Conservation (phyloP, 2,888 invertebrate species). For the Cancer borealis region DNA sequence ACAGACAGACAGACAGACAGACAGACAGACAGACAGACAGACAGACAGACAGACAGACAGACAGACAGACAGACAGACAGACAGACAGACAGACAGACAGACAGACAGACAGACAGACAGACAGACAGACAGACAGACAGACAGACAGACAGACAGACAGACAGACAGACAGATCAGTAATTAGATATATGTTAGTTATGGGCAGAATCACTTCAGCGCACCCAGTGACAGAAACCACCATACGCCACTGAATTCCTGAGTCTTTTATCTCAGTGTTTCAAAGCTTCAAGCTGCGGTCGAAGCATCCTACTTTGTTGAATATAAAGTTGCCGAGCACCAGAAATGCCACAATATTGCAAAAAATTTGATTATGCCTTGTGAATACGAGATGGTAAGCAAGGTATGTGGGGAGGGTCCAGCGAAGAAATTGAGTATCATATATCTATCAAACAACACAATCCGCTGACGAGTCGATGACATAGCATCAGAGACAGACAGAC, state of each 20-base stretch:
- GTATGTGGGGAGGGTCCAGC: constrained; percentile 62
- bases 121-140: neutral
- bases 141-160: constrained; percentile 9
- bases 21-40: neutral
- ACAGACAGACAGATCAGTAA: no score
- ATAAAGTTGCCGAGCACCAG: neutral
- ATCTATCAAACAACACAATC: constrained; percentile 54
- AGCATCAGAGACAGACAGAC: neutral
- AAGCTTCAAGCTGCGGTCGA: neutral
- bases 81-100: neutral
- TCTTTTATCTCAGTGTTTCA: neutral
- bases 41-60: neutral
- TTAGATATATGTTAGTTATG: no score
- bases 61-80: neutral
- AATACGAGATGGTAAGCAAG: no score
- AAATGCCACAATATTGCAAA: neutral
- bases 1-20: neutral
- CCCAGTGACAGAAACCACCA: no score
- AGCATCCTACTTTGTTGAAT: no score
- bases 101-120: neutral
- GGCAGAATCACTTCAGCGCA: no score
- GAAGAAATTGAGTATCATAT: constrained; percentile 62
- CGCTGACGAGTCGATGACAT: constrained; percentile 48
- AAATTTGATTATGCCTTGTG: no score
- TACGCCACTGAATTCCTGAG: no score